phyloP scores from a whole-genome alignment of 2,888 invertebrate species.

The Zhengitettix transpicula region DNA sequence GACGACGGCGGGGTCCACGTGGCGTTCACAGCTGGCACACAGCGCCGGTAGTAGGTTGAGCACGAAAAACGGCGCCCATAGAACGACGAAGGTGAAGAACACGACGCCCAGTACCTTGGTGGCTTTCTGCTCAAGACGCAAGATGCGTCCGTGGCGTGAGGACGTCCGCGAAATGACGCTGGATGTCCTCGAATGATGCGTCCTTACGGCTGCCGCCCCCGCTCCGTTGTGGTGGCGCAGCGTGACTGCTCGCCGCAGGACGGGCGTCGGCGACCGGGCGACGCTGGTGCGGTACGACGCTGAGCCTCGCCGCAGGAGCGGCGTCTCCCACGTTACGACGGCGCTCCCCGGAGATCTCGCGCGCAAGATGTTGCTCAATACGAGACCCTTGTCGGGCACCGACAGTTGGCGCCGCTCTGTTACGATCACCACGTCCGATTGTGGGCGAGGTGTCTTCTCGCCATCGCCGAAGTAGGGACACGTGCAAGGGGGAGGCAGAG shows the following conservation, averaged over 20 bases:
- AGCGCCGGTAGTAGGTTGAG: conserved; percentile 72
- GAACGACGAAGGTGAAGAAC: conserved; percentile 83
- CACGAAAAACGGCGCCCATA: conserved; percentile 93
- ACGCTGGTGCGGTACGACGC: background rate
- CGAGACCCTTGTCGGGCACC: conserved; percentile 6
- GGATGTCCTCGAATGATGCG: conserved; percentile 62
- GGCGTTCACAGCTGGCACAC: conserved; percentile 61
- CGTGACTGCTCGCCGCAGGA: conserved; percentile 40
- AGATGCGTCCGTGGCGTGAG: conserved; percentile 65
- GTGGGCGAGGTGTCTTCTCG: background rate
- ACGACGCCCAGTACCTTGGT: conserved; percentile 90
- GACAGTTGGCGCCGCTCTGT: conserved; percentile 7
- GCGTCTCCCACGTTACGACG: conserved; percentile 51
- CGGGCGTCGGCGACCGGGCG: conserved; percentile 19
- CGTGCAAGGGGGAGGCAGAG: conserved; percentile 59
- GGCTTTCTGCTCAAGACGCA: conserved; percentile 85
- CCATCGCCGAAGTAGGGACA: conserved; percentile 64
- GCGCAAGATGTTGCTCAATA: conserved; percentile 4
- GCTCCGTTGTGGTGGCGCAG: conserved; percentile 34
- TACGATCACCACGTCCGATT: conserved; percentile 10
- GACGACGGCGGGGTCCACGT: conserved; percentile 61
- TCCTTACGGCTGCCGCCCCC: conserved; percentile 30
- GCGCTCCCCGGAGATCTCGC: background rate
- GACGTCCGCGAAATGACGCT: conserved; percentile 60
- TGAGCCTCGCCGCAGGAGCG: background rate